Evolutionary conservation across 2,888 invertebrate species (phyloP), one percentile per base, ranked within the genome.

Genomic region (Diploptera punctata): DNA sequence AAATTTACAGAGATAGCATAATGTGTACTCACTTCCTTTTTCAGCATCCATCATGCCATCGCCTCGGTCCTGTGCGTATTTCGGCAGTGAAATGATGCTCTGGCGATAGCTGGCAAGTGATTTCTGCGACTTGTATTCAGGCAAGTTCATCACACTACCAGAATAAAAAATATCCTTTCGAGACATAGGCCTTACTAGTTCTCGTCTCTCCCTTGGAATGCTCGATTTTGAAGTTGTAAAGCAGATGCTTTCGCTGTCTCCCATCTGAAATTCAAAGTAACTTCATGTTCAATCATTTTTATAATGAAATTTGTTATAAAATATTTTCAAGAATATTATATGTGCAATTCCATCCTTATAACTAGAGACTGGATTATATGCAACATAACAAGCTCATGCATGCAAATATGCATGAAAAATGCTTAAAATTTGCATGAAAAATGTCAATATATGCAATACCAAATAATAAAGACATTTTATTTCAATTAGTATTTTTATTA

Each of bases 111-210:
- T 93, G 70, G 93, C 91, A 70, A 98, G 86, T 1, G 96, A 95
- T 80, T 95, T 94, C 82, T 97, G 96, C 73, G 95, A 95, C 82
- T 94, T 93, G 84, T 92, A 98, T 83, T 97, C 97, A 0, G 95
- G 95, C 78, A 99, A 87, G 84, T 98, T 95, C 74, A 93, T 88
- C 26, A 99, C 94, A 61, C 97, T 97, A 33, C 99, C 98, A 2
- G 97, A 96, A 84, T 98, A 98, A 87, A 99, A 98, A 80, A 98
- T 98, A 84, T 99, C 99, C 81, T 97, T 97, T 69, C 97, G 88
- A 7, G 97, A 97, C 84, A 98, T 84, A 2, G 98, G 98, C 19
- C 97, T 89, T 18, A 95, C 92, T 86, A 95, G 94, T 76, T 90
- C 86, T 61, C 88, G 85, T 76, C 86, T 86, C 78, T 88, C 88